Conservation (phyloP, 1,140 invertebrate species). For the Odontomachus brunneus region DNA sequence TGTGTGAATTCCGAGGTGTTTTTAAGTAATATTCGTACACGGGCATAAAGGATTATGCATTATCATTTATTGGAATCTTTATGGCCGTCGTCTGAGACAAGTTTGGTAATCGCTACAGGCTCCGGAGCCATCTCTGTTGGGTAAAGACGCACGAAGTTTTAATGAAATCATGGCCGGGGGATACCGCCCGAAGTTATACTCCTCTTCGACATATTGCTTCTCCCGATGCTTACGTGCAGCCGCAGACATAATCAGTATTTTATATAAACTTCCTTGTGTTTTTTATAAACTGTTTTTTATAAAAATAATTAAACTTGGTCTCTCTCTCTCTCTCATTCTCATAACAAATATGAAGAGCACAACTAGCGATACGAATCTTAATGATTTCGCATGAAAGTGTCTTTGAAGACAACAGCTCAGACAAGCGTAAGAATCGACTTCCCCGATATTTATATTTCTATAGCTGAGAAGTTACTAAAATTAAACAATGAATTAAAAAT, state of each 20-base stretch:
- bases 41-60: not conserved
- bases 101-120: slow-evolving; percentile 13
- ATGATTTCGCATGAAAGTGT: not conserved
- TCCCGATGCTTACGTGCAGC: slow-evolving; percentile 18
- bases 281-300: no score
- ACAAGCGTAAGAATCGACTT: no score
- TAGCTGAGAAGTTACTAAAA: not conserved
- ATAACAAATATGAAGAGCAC: not conserved
- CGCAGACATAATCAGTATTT: slow-evolving; percentile 26
- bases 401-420: no score
- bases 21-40: not conserved
- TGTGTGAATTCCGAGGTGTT: not conserved
- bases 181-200: slow-evolving; percentile 31
- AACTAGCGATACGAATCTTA: not conserved
- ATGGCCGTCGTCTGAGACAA: not conserved
- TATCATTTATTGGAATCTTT: slow-evolving; percentile 26
- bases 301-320: slow-evolving; percentile 5
- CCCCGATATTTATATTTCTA: not conserved
- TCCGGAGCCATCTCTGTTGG: slow-evolving; percentile 1
- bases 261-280: no score
- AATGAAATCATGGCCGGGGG: slow-evolving; percentile 54
- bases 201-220: slow-evolving; percentile 15
- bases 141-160: slow-evolving; percentile 44
- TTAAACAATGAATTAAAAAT: not conserved
- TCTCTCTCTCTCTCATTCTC: no score